Evolutionary conservation across 1,140 invertebrate genomes (phyloP).

Genomic region (Rhyacophila brunnea): DNA sequence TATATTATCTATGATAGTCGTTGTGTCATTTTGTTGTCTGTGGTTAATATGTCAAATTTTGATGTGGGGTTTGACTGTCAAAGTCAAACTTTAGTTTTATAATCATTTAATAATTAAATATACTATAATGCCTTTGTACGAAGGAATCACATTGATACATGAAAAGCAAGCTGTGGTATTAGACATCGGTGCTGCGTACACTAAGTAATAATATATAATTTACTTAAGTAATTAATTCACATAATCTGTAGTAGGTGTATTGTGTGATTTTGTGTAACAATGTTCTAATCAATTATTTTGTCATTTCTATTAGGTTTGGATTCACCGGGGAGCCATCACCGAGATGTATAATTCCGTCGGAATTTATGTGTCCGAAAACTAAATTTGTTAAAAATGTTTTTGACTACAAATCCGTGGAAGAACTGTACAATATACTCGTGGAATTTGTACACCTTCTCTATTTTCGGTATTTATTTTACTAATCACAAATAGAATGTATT

Average conservation of each 20-base stretch:
- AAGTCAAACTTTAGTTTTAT: too few species aligned
- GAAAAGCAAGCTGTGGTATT: conserved; percentile 88
- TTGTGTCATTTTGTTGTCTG: too few species aligned
- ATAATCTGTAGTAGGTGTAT: conserved; percentile 21
- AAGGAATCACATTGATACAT: conserved; percentile 72
- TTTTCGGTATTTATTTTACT: conserved; percentile 69
- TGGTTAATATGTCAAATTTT: too few species aligned
- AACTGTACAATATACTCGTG: conserved; percentile 82
- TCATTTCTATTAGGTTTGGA: conserved; percentile 68
- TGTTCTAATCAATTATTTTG: conserved; percentile 2
- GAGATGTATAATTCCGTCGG: conserved; percentile 80
- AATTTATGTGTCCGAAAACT: conserved; percentile 68
- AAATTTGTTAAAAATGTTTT: conserved; percentile 66
- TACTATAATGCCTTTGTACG: conserved; percentile 66
- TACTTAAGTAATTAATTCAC: conserved; percentile 3
- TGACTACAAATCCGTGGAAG: conserved; percentile 68
- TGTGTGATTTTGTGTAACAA: conserved; percentile 14
- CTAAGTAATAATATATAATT: conserved; percentile 69
- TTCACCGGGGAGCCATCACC: conserved; percentile 87
- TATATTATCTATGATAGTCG: too few species aligned
- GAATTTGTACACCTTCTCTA: conserved; percentile 87
- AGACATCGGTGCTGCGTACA: conserved; percentile 89
- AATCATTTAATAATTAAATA: too few species aligned
- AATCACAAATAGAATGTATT: too few species aligned
- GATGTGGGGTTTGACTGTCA: too few species aligned